Evolutionary conservation across 2,113 vertebrate genomes (phyloP).

Genomic region (Cromileptes altivelis): DNA sequence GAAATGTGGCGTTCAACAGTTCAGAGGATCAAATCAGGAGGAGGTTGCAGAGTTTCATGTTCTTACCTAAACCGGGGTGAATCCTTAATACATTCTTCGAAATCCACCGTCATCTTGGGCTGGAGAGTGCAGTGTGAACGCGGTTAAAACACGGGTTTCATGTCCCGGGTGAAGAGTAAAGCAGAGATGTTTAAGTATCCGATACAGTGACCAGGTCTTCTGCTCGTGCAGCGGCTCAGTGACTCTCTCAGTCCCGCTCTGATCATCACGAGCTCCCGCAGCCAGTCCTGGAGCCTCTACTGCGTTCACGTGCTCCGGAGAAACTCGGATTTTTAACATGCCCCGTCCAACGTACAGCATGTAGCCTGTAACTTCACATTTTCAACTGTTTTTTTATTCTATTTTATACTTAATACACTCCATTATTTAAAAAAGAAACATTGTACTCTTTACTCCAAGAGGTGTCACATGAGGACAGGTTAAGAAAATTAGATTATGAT

Average conservation of each 20-base stretch:
- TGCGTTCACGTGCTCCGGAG: background rate
- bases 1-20: constrained; percentile 47
- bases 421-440: too few relatives aligned
- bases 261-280: constrained; percentile 4
- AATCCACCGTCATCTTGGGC: constrained; percentile 88
- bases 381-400: background rate
- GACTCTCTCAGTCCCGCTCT: constrained; percentile 35
- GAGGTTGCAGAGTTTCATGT: background rate
- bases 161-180: constrained; percentile 60
- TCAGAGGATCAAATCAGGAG: background rate
- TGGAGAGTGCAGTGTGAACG: constrained; percentile 27
- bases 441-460: too few relatives aligned
- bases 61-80: constrained; percentile 87
- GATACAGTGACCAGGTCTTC: background rate
- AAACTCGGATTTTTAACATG: background rate
- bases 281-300: constrained; percentile 1
- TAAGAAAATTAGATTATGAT: too few relatives aligned
- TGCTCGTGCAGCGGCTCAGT: constrained; percentile 2
- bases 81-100: constrained; percentile 88
- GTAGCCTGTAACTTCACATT: too few relatives aligned
- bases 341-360: too few relatives aligned
- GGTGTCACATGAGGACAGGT: too few relatives aligned
- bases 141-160: constrained; percentile 77
- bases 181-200: constrained; percentile 58
- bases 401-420: too few relatives aligned